Evolutionary conservation across 2,888 invertebrate genomes (phyloP).

Genomic region (Agrochola lota): DNA sequence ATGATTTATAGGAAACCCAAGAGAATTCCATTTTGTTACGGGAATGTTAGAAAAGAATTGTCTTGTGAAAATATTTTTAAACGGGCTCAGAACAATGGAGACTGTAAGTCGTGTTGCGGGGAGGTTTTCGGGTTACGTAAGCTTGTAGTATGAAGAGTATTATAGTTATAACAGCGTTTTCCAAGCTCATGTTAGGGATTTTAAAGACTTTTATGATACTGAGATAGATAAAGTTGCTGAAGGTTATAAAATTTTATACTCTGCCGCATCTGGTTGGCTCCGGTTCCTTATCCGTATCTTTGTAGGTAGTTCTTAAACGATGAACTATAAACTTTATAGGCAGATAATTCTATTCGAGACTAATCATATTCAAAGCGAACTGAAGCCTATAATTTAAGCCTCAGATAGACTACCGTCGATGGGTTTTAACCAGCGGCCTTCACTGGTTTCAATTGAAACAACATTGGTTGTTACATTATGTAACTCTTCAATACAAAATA

Average conservation of each 20-base stretch:
- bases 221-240: conserved; percentile 4
- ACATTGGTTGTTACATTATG: not conserved
- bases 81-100: conserved; percentile 46
- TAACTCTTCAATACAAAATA: not conserved
- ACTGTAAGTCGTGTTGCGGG: conserved; percentile 28
- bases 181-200: conserved; percentile 20
- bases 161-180: conserved; percentile 19
- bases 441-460: not conserved
- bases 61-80: conserved; percentile 51
- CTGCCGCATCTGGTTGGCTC: not conserved
- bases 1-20: conserved; percentile 39
- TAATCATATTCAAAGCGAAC: not conserved
- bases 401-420: not conserved
- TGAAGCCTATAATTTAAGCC: not conserved
- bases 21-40: conserved; percentile 32
- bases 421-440: not conserved
- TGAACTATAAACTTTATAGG: too few species aligned
- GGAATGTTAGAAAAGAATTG: conserved; percentile 20
- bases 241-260: not conserved
- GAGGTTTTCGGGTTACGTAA: conserved; percentile 33
- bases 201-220: conserved; percentile 30
- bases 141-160: conserved; percentile 35
- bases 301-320: not conserved
- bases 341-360: not conserved
- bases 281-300: not conserved